Evolutionary conservation across 2,888 invertebrate genomes (phyloP), one percentile per base, ranked within the genome.

Genomic region (Hirtodrosophila alboralis): DNA sequence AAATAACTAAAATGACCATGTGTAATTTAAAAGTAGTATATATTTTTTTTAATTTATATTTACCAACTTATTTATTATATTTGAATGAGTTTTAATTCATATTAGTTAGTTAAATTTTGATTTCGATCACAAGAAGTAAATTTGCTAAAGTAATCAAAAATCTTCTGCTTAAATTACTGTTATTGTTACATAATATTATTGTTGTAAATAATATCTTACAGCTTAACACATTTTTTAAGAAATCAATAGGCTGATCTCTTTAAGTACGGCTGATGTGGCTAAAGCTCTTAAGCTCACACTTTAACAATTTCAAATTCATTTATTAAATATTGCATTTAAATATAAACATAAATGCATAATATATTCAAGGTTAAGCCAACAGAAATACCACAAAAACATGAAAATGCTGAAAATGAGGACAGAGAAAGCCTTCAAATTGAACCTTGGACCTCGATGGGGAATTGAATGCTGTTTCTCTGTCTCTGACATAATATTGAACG

Each of bases 401-500:
- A 12, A 47, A 12, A 9, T 27, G 21, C 16, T 23, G 37, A 27
- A 30, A 41, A 28, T 10, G 18, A 21, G 13, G 1, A 14, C 4
- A 34, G 47, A 18, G 16, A 27, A 7, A n/a, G 10, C 8, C 9
- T 33, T 12, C 14, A 37, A 4, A 30, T 31, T 23, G 26, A 18
- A n/a, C n/a, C 6, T 36, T 4, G 27, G 7, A 6, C 1, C 18
- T 10, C 33, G 34, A 7, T 10, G 14, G 49, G 43, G 16, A 27
- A 41, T 37, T 52, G 10, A 23, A 10, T 44, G 10, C 8, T 9
- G 13, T 34, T n/a, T n/a, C 30, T 30, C 14, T 47, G 51, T 33
- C 51, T 41, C 12, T 53, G 54, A 44, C 51, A 45, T 59, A n/a
- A n/a, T 65, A 69, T 75, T 56, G 73, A 80, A 72, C 65, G 44